A percentile compares a stretch with the other conserved stretches of the same genome.
Evolutionary conservation across 2,113 vertebrate species (phyloP).

Genomic region (Chionis minor): DNA sequence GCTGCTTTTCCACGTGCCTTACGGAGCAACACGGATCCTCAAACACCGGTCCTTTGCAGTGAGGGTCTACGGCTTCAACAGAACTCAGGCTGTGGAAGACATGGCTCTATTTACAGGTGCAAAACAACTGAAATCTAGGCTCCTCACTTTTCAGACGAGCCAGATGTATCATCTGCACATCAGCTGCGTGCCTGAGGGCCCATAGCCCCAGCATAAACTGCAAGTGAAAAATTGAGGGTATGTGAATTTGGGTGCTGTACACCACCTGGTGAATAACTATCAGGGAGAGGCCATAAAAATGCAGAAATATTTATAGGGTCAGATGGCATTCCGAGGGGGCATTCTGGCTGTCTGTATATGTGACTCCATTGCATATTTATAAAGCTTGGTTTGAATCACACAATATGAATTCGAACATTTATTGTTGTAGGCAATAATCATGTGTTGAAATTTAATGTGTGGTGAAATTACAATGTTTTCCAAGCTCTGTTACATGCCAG

Average conservation of each 20-base stretch:
- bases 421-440: slow-evolving; percentile 2
- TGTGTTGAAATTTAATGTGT: neutral
- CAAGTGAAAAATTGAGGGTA: neutral
- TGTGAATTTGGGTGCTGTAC: neutral
- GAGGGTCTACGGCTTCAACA: neutral
- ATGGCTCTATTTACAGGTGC: neutral
- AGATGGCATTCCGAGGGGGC: neutral
- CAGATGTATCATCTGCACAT: neutral
- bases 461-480: neutral
- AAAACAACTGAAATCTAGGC: neutral
- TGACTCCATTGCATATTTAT: slow-evolving; percentile 21
- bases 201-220: neutral
- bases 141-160: neutral
- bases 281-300: neutral
- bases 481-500: neutral
- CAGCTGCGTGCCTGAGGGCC: neutral
- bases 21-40: neutral
- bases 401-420: slow-evolving; percentile 5
- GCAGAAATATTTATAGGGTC: slow-evolving; percentile 22
- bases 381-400: neutral
- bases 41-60: neutral
- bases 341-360: neutral
- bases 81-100: neutral
- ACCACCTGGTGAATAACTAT: neutral
- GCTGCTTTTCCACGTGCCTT: neutral